These are phyloP conservation scores for Stenolophus ochropezus DNA, from an alignment of 2,888 invertebrate species.

Conservation along the genomic window DNA sequence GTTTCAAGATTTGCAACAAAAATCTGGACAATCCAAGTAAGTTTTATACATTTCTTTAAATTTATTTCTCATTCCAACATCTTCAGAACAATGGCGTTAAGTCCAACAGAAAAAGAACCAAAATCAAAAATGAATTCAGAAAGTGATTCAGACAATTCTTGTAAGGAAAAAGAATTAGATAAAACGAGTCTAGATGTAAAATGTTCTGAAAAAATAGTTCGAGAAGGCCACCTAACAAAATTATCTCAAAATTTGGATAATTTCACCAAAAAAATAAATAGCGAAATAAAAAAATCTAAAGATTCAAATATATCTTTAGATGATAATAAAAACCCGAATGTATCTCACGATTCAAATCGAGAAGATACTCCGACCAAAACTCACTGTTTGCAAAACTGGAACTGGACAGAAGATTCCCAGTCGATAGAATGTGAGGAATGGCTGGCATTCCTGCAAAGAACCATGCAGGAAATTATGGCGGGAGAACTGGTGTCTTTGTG, in stretches of 20 bases:
- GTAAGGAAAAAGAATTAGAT: conserved; percentile 17
- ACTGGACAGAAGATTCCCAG: conserved; percentile 74
- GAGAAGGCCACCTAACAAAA: conserved; percentile 66
- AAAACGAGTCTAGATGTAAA: conserved; percentile 1
- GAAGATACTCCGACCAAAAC: conserved; percentile 57
- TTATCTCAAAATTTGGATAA: conserved; percentile 73
- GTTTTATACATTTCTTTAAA: background rate
- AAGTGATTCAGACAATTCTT: conserved; percentile 17
- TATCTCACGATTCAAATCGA: conserved; percentile 54
- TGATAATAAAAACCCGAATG: conserved; percentile 21
- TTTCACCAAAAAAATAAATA: conserved; percentile 71
- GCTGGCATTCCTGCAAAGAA: conserved; percentile 87
- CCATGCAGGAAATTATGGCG: conserved; percentile 87
- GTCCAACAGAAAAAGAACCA: conserved; percentile 28
- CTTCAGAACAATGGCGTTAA: conserved; percentile 36
- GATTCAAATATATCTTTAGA: conserved; percentile 35
- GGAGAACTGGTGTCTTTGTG: conserved; percentile 86
- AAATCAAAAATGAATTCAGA: conserved; percentile 17
- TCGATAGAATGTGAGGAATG: conserved; percentile 91
- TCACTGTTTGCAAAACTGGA: conserved; percentile 60
- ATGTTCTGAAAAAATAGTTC: conserved; percentile 2
- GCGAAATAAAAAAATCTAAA: conserved; percentile 60
- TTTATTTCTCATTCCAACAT: background rate
- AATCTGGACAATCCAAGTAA: conserved; percentile 51
- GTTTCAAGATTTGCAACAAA: conserved; percentile 69